Evolutionary conservation across 2,888 invertebrate species (phyloP).

Genomic region (Allacma fusca): DNA sequence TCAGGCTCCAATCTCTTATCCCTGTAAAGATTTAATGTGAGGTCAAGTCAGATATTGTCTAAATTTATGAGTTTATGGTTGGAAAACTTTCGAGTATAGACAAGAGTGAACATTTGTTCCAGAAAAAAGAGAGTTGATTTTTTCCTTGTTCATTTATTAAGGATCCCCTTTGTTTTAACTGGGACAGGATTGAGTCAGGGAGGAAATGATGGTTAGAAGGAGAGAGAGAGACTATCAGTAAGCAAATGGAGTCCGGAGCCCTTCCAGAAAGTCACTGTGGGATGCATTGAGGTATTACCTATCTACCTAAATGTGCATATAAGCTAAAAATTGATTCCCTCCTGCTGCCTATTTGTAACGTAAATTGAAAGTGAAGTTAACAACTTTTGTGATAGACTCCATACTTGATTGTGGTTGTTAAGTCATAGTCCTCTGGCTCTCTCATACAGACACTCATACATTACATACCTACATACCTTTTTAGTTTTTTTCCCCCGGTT

Average conservation of each 20-base stretch:
- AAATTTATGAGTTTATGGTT: conserved; percentile 61
- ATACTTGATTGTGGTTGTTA: conserved; percentile 17
- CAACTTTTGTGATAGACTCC: conserved; percentile 41
- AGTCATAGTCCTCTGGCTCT: not conserved
- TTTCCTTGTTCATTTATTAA: conserved; percentile 30
- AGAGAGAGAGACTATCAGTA: not conserved
- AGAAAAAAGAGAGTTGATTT: not conserved
- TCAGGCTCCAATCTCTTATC: conserved; percentile 18
- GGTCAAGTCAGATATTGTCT: conserved; percentile 60
- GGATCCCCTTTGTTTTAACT: conserved; percentile 38
- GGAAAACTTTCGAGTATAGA: conserved; percentile 49
- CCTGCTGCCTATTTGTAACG: conserved; percentile 11
- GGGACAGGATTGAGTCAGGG: conserved; percentile 14
- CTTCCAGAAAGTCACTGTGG: no score
- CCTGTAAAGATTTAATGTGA: conserved; percentile 53
- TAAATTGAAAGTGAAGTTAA: conserved; percentile 43
- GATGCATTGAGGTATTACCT: conserved; percentile 10
- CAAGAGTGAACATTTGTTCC: conserved; percentile 23
- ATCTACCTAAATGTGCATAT: not conserved
- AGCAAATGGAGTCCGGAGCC: not conserved
- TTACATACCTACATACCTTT: not conserved
- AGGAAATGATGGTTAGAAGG: conserved; percentile 19
- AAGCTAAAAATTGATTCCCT: not conserved
- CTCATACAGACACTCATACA: no score
- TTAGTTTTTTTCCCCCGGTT: not conserved